Percentiles rank a stretch among this genome's conserved stretches.
Conservation (phyloP, 2,113 vertebrate species). For the Phaetusa simplex region DNA sequence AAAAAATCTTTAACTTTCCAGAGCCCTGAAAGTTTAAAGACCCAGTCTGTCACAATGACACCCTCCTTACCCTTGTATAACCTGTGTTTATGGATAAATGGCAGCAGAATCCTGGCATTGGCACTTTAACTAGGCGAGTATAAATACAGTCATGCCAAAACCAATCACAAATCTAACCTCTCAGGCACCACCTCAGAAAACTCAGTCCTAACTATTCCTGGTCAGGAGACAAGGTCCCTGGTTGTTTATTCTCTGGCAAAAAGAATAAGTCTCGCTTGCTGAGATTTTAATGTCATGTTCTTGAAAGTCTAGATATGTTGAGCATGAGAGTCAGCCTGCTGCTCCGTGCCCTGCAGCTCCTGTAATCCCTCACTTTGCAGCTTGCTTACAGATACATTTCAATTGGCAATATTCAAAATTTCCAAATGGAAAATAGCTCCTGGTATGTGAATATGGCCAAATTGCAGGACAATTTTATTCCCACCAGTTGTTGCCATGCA, state of each 20-base stretch:
- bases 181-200: background rate
- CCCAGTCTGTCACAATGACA: background rate
- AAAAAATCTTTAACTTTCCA: background rate
- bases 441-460: constrained; percentile 30
- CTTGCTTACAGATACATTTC: constrained; percentile 1
- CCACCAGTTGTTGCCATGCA: constrained; percentile 4
- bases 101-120: background rate
- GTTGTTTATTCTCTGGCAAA: background rate
- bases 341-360: background rate
- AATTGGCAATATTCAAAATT: constrained; percentile 21
- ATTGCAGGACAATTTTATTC: constrained; percentile 37
- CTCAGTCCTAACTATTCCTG: background rate
- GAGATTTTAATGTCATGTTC: background rate
- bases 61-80: background rate
- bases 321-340: background rate
- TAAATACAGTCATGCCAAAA: background rate
- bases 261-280: background rate
- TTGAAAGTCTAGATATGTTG: background rate
- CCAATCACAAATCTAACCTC: background rate
- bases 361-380: background rate
- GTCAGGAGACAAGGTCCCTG: background rate
- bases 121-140: background rate
- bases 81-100: background rate
- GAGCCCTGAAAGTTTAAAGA: background rate
- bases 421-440: constrained; percentile 65